phyloP scores from a whole-genome alignment of 2,797 vertebrate genomes.

The Siniperca undulata region DNA sequence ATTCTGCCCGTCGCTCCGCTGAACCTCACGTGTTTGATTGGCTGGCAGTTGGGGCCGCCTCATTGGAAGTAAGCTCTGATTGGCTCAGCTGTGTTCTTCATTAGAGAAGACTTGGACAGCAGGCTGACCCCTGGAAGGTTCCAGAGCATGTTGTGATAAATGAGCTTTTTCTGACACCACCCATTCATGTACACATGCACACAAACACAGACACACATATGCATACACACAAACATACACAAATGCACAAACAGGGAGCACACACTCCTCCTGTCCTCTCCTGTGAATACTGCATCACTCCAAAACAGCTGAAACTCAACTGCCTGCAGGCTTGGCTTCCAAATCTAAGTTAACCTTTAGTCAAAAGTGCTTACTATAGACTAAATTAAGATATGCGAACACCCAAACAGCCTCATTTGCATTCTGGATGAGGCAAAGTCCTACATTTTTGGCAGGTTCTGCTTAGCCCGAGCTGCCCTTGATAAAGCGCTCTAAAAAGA shows the following conservation, averaged over 20 bases:
- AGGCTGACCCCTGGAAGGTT: conserved; percentile 81
- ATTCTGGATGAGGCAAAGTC: conserved; percentile 53
- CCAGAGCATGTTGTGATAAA: conserved; percentile 84
- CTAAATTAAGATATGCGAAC: conserved; percentile 56
- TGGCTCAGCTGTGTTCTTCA: conserved; percentile 83
- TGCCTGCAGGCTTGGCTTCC: conserved; percentile 37
- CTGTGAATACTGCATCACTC: conserved; percentile 31
- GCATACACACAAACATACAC: conserved; percentile 2
- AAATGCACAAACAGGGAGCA: conserved; percentile 24
- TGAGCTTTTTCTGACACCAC: conserved; percentile 70
- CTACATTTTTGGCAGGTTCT: conserved; percentile 49
- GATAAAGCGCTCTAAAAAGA: conserved; percentile 20
- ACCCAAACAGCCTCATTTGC: conserved; percentile 58
- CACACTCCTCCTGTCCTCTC: background rate
- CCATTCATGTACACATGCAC: conserved; percentile 26
- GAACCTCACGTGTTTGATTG: conserved; percentile 67
- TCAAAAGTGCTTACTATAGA: conserved; percentile 54
- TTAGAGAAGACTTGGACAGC: conserved; percentile 79
- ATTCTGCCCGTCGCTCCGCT: conserved; percentile 75
- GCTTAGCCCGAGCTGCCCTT: conserved; percentile 49
- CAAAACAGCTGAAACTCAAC: conserved; percentile 33
- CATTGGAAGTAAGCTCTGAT: conserved; percentile 62
- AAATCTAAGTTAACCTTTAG: conserved; percentile 41
- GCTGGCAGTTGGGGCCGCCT: conserved; percentile 61
- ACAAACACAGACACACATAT: conserved; percentile 1